Evolutionary conservation across 2,113 vertebrate genomes (phyloP).

Genomic region (Campylomormyrus tamandua): DNA sequence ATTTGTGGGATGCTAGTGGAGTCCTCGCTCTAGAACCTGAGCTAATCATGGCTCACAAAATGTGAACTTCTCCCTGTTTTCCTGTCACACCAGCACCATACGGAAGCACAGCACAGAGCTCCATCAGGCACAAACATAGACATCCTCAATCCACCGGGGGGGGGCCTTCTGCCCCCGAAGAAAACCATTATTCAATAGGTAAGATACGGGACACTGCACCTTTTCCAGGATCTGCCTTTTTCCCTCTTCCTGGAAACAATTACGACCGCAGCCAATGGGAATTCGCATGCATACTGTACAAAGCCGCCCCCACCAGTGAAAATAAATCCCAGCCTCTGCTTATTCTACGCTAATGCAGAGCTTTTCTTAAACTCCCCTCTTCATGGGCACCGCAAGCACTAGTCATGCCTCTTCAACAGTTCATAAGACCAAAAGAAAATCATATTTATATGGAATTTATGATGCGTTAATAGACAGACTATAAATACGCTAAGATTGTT

Average conservation of each 20-base stretch:
- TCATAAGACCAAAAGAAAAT: background rate
- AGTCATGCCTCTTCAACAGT: background rate
- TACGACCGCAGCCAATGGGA: background rate
- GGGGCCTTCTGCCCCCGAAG: constrained; percentile 60
- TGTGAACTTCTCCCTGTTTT: constrained; percentile 68
- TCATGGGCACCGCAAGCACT: background rate
- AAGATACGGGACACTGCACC: constrained; percentile 22
- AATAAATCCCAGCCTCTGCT: background rate
- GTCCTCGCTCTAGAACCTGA: constrained; percentile 52
- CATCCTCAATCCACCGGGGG: constrained; percentile 64
- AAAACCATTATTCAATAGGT: constrained; percentile 57
- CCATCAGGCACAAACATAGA: constrained; percentile 64
- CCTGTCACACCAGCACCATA: constrained; percentile 66
- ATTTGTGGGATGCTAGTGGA: constrained; percentile 48
- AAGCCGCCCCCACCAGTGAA: background rate
- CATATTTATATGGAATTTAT: background rate
- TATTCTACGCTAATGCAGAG: background rate
- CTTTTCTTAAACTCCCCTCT: background rate
- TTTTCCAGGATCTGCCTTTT: constrained; percentile 7
- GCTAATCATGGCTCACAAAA: constrained; percentile 69
- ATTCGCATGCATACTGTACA: background rate
- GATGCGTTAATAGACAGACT: background rate
- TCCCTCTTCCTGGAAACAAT: constrained; percentile 5
- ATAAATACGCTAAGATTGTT: background rate
- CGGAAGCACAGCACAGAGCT: constrained; percentile 60